Percentiles rank a stretch among this genome's conserved stretches.
Conservation (phyloP, 2,888 invertebrate genomes). For the Resseliella maxima region DNA sequence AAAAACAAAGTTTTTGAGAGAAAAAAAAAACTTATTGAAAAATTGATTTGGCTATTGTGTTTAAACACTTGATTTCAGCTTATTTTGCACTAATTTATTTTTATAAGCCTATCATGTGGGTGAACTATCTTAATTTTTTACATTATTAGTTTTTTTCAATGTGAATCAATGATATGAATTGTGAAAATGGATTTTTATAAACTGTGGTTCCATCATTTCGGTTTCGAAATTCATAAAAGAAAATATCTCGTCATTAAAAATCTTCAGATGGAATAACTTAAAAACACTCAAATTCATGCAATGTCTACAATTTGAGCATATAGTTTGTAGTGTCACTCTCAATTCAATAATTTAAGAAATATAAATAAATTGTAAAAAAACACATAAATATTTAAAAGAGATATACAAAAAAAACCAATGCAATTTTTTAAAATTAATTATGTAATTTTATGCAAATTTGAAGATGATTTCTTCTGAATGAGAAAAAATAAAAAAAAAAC, state of each 20-base stretch:
- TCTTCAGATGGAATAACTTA: neutral
- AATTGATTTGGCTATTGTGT: too few species aligned
- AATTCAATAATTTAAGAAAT: neutral
- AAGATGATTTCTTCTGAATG: neutral
- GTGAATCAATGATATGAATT: too few species aligned
- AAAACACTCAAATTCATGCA: neutral
- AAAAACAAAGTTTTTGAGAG: too few species aligned
- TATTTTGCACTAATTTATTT: conserved; percentile 21
- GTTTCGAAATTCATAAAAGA: too few species aligned
- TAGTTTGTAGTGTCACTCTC: neutral
- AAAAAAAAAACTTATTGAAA: too few species aligned
- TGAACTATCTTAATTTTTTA: neutral
- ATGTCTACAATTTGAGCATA: too few species aligned
- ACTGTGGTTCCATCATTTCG: neutral
- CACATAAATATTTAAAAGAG: conserved; percentile 20
- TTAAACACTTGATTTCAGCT: neutral
- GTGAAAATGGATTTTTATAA: too few species aligned
- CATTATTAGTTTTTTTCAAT: too few species aligned
- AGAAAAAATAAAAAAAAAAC: neutral
- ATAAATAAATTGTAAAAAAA: neutral
- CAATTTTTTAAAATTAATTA: conserved; percentile 3
- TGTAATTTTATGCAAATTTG: conserved; percentile 3
- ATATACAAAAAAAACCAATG: neutral
- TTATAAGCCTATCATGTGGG: neutral
- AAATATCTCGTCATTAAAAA: neutral